Percentiles rank a stretch among this genome's conserved stretches.
phyloP scores from a whole-genome alignment of 2,888 invertebrate species.

The Calliphora vomitoria region DNA sequence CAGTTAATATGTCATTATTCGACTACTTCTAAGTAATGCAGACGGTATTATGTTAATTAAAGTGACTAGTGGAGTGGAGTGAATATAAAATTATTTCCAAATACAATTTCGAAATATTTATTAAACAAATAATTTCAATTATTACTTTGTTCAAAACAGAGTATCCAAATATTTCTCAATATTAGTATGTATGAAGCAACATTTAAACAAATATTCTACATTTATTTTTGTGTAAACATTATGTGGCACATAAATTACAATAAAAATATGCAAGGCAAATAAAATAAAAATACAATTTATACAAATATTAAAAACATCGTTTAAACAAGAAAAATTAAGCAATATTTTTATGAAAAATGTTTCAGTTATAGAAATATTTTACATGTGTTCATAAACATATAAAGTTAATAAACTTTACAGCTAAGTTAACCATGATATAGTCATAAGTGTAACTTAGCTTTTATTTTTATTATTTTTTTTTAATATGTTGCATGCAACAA shows the following conservation, averaged over 20 bases:
- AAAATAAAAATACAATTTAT: neutral
- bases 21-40: too few species aligned
- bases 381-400: neutral
- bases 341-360: neutral
- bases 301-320: neutral
- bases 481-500: slow-evolving; percentile 53
- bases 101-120: too few species aligned
- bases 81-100: too few species aligned
- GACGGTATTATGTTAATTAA: too few species aligned
- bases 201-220: neutral
- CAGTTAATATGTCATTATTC: too few species aligned
- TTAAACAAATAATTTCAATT: too few species aligned
- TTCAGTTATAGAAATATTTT: neutral
- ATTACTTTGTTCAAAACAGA: too few species aligned
- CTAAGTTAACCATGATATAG: neutral
- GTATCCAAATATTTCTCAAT: too few species aligned
- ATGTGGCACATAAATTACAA: neutral
- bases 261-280: neutral
- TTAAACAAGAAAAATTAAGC: neutral
- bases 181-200: neutral
- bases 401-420: slow-evolving; percentile 4
- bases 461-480: neutral
- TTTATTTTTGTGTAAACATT: neutral
- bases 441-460: neutral
- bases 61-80: too few species aligned